A percentile compares a stretch with the other conserved stretches of the same genome.
Conservation (phyloP, 2,797 vertebrate species). For the Neosilurus mollespiculum region DNA sequence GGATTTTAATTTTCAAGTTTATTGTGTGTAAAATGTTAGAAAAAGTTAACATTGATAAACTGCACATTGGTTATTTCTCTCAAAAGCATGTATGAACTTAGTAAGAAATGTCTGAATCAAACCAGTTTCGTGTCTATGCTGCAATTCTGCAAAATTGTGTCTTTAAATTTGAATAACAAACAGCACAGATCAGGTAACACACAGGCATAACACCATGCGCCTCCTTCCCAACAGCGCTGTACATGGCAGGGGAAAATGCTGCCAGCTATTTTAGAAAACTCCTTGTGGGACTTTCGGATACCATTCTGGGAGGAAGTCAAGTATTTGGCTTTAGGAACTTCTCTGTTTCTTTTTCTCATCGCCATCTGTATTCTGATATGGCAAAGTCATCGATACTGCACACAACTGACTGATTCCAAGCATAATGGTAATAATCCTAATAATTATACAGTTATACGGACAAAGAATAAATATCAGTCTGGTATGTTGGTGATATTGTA, state of each 20-base stretch:
- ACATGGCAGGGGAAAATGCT: slow-evolving; percentile 42
- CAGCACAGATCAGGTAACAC: neutral
- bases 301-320: slow-evolving; percentile 69
- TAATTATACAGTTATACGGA: neutral
- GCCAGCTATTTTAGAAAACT: slow-evolving; percentile 20
- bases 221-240: slow-evolving; percentile 26
- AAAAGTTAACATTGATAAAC: neutral
- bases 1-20: neutral
- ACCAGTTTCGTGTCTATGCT: neutral
- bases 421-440: slow-evolving; percentile 45
- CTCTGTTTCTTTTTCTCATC: slow-evolving; percentile 68
- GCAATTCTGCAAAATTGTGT: neutral
- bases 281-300: slow-evolving; percentile 56
- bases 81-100: too few relatives aligned
- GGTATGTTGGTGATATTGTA: neutral
- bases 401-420: slow-evolving; percentile 25
- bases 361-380: slow-evolving; percentile 73
- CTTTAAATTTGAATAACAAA: slow-evolving; percentile 15
- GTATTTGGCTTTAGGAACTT: slow-evolving; percentile 70
- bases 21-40: neutral
- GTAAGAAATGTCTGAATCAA: neutral
- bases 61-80: neutral
- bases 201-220: neutral
- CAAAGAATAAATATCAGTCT: neutral
- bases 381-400: slow-evolving; percentile 70